A percentile compares a stretch with the other conserved stretches of the same genome.
phyloP scores from a whole-genome alignment of 2,113 vertebrate genomes.

The Cephalopholis sonnerati region DNA sequence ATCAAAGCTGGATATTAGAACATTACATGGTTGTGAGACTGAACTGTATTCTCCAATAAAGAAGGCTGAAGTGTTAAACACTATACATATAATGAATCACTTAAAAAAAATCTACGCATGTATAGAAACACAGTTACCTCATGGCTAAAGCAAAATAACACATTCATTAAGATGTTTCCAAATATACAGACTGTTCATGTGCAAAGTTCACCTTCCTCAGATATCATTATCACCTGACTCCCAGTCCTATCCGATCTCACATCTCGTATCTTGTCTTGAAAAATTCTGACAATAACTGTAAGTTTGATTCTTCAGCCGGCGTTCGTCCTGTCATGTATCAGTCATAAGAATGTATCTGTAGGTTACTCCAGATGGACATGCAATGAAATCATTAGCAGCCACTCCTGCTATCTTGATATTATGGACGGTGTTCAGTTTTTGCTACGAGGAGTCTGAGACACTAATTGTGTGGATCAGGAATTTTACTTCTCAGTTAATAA shows the following conservation, averaged over 20 bases:
- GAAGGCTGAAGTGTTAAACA: not conserved
- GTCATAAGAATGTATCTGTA: no score
- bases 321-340: no score
- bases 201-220: conserved; percentile 13
- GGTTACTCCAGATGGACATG: no score
- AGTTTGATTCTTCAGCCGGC: no score
- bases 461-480: no score
- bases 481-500: no score
- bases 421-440: no score
- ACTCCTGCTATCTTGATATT: no score
- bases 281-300: no score
- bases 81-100: conserved; percentile 3
- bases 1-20: not conserved
- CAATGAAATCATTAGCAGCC: no score
- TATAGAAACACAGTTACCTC: conserved; percentile 1
- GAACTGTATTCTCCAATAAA: not conserved
- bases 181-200: not conserved
- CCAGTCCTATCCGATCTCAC: not conserved
- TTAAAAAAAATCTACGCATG: not conserved
- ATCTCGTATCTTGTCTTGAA: no score
- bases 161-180: not conserved
- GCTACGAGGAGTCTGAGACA: no score
- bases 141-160: not conserved
- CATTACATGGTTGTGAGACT: not conserved
- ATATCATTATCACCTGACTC: conserved; percentile 25